A percentile compares a stretch with the other conserved stretches of the same genome.
Conservation (phyloP, 2,888 invertebrate species). For the Eubasilissa splendida region DNA sequence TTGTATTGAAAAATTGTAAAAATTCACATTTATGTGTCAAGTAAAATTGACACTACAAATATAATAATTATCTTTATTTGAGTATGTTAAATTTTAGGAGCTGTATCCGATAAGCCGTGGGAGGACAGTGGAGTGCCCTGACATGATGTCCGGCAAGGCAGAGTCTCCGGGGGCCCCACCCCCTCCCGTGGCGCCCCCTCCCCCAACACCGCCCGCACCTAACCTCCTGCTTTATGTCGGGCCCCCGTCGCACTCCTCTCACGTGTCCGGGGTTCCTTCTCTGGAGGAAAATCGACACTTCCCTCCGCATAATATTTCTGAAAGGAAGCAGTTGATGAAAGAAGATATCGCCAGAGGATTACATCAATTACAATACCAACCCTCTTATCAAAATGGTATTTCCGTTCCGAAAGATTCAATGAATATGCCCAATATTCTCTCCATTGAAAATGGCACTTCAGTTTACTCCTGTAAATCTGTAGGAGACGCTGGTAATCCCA, state of each 20-base stretch:
- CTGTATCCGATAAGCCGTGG: constrained; percentile 33
- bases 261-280: constrained; percentile 52
- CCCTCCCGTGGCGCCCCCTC: constrained; percentile 67
- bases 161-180: constrained; percentile 75
- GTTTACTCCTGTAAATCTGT: constrained; percentile 49
- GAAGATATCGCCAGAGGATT: constrained; percentile 21
- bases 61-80: no score
- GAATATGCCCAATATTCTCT: constrained; percentile 38
- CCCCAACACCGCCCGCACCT: constrained; percentile 66
- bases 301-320: constrained; percentile 60
- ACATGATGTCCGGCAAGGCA: constrained; percentile 84
- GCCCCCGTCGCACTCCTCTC: constrained; percentile 60
- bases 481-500: constrained; percentile 36
- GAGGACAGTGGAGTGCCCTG: constrained; percentile 79
- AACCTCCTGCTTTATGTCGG: constrained; percentile 72
- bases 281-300: constrained; percentile 38
- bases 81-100: constrained; percentile 40
- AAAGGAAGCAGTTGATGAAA: constrained; percentile 59
- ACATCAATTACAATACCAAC: constrained; percentile 48
- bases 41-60: no score
- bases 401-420: constrained; percentile 49
- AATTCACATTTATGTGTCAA: no score
- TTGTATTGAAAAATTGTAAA: no score
- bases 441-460: constrained; percentile 46
- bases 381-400: constrained; percentile 51